These are phyloP conservation scores for Penaeus indicus DNA, from an alignment of 1,140 invertebrate species.

Conservation along the genomic window DNA sequence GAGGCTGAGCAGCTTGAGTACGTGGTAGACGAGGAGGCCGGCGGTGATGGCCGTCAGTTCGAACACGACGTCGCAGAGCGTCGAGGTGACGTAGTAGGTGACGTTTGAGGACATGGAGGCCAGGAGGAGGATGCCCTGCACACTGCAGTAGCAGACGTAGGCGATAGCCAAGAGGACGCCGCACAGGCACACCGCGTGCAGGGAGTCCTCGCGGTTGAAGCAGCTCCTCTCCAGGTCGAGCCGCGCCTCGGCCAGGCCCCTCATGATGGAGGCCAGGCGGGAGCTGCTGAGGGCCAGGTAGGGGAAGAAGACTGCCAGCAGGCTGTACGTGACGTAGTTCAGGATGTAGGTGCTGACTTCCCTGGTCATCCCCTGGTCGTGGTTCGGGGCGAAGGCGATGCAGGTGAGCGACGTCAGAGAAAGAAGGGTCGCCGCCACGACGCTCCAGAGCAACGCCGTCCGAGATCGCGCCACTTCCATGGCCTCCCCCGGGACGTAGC, in stretches of 20 bases:
- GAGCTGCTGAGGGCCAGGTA: conserved; percentile 4
- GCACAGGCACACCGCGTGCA: not conserved
- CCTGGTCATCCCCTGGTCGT: not conserved
- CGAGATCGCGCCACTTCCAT: not conserved
- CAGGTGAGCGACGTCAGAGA: not conserved
- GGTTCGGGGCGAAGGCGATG: not conserved
- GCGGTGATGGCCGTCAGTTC: not conserved
- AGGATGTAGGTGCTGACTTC: conserved; percentile 14
- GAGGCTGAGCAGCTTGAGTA: not conserved
- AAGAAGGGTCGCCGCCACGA: not conserved
- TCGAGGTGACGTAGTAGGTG: not conserved
- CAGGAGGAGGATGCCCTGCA: not conserved
- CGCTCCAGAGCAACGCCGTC: not conserved
- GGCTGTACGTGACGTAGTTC: conserved; percentile 1
- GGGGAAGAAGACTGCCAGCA: conserved; percentile 3
- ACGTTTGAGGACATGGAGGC: not conserved
- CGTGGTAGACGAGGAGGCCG: not conserved
- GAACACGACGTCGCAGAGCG: not conserved
- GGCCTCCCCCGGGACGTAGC: not conserved
- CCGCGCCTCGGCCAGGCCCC: not conserved
- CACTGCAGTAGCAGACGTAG: not conserved
- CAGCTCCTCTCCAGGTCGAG: not conserved
- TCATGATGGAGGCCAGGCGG: not conserved
- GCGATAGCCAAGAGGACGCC: not conserved
- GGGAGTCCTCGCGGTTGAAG: not conserved